Percentiles rank a stretch among this genome's conserved stretches.
These are phyloP conservation scores for Ryuthela nishihirai DNA, from an alignment of 2,888 invertebrate genomes.

Conservation along the genomic window DNA sequence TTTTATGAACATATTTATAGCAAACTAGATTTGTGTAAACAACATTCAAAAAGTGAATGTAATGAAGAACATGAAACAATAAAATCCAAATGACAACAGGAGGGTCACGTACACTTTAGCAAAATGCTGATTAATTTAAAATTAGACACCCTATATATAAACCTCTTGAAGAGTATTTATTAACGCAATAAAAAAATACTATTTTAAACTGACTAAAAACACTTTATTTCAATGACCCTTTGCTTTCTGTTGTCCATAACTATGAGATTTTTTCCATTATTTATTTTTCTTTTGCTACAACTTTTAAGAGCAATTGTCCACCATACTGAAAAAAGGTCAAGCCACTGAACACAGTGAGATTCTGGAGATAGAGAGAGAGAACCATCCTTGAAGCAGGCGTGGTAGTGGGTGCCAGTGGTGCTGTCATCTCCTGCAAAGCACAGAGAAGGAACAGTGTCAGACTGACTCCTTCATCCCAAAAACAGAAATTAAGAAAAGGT, in stretches of 20 bases:
- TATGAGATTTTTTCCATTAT: neutral
- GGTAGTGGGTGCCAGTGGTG: conserved; percentile 21
- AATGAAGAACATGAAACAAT: too few species aligned
- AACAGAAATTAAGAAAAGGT: neutral
- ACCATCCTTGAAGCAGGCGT: conserved; percentile 5
- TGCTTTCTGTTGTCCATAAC: neutral
- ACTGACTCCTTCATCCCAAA: neutral
- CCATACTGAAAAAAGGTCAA: conserved; percentile 14
- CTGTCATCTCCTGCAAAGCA: conserved; percentile 32
- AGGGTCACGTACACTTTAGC: too few species aligned
- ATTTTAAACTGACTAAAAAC: neutral
- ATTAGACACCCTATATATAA: too few species aligned
- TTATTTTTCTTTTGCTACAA: neutral
- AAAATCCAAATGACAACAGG: too few species aligned
- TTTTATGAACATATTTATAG: too few species aligned
- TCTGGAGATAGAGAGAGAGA: conserved; percentile 30
- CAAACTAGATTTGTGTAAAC: too few species aligned
- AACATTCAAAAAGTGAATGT: too few species aligned
- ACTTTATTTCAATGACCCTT: too few species aligned
- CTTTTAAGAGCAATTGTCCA: neutral
- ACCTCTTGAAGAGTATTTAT: too few species aligned
- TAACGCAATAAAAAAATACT: neutral
- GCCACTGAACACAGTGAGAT: conserved; percentile 31
- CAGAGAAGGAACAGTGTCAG: conserved; percentile 7
- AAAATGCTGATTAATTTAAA: too few species aligned